phyloP scores from a whole-genome alignment of 2,113 vertebrate species.

The Cavia porcellus region DNA sequence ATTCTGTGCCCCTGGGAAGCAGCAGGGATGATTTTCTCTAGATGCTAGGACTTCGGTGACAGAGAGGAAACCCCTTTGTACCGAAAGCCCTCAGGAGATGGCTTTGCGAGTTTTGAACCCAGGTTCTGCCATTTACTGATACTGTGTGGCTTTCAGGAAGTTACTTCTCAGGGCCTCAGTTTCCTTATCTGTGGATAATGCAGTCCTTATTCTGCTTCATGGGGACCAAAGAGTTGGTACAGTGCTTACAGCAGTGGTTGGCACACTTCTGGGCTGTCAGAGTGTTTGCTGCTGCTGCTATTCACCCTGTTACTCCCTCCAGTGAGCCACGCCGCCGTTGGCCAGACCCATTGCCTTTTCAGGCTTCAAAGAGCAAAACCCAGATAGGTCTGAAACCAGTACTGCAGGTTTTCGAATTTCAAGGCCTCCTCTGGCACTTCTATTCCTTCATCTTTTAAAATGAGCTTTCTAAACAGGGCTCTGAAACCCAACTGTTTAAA shows the following conservation, averaged over 20 bases:
- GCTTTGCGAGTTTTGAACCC: not conserved
- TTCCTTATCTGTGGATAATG: conserved; percentile 35
- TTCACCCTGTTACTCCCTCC: not conserved
- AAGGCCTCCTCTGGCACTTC: conserved; percentile 70
- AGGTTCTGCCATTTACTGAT: conserved; percentile 15
- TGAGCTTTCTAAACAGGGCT: conserved; percentile 62
- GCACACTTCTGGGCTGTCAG: not conserved
- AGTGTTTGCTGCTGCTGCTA: not conserved
- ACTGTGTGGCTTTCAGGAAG: not conserved
- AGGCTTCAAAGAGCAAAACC: conserved; percentile 82
- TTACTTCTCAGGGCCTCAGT: conserved; percentile 46
- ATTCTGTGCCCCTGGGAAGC: conserved; percentile 26
- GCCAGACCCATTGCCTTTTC: conserved; percentile 72
- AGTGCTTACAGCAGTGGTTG: conserved; percentile 1
- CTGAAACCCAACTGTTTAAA: conserved; percentile 69
- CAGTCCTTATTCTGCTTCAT: not conserved
- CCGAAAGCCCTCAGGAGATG: conserved; percentile 28
- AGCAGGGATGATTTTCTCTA: conserved; percentile 46
- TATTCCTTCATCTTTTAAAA: conserved; percentile 75
- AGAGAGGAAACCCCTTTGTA: conserved; percentile 41
- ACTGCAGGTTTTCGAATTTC: conserved; percentile 81
- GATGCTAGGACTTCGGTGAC: not conserved
- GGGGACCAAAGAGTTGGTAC: conserved; percentile 8
- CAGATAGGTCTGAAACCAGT: conserved; percentile 82
- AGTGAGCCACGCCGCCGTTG: conserved; percentile 61